Percentiles rank a stretch among this genome's conserved stretches.
Conservation (phyloP, 2,113 vertebrate species). For the Eleginops maclovinus region DNA sequence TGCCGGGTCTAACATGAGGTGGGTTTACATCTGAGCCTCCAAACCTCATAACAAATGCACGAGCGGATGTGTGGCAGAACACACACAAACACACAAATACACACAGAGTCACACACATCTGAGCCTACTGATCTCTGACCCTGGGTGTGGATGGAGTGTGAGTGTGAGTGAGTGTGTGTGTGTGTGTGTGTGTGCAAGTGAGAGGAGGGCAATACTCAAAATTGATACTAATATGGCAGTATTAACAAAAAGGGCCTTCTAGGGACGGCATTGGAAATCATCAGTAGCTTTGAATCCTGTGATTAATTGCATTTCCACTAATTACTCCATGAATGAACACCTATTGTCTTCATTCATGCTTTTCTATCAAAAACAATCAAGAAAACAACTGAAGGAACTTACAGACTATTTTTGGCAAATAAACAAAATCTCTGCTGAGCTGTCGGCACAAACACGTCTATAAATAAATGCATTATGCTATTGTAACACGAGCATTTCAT, state of each 20-base stretch:
- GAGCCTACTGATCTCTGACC: conserved; percentile 75
- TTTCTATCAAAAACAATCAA: conserved; percentile 19
- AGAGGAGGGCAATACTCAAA: conserved; percentile 47
- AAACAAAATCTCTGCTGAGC: background rate
- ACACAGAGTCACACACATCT: conserved; percentile 40
- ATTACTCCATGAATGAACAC: conserved; percentile 15
- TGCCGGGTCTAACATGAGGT: conserved; percentile 80
- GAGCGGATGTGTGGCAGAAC: conserved; percentile 25
- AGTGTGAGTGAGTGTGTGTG: background rate
- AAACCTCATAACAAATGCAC: conserved; percentile 67
- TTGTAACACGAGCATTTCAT: conserved; percentile 16
- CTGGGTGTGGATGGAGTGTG: conserved; percentile 40
- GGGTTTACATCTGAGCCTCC: conserved; percentile 78
- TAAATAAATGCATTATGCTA: conserved; percentile 22
- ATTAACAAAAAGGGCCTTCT: conserved; percentile 63
- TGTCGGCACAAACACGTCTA: conserved; percentile 5
- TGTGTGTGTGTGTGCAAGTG: conserved; percentile 13
- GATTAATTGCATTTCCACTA: background rate
- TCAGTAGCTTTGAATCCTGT: no score
- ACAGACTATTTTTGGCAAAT: background rate
- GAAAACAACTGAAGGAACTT: conserved; percentile 6
- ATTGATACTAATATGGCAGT: conserved; percentile 76
- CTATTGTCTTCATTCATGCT: conserved; percentile 3
- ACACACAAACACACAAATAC: conserved; percentile 17
- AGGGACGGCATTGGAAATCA: no score